Conservation (phyloP, 2,888 invertebrate species). For the Pachydiplax longipennis region DNA sequence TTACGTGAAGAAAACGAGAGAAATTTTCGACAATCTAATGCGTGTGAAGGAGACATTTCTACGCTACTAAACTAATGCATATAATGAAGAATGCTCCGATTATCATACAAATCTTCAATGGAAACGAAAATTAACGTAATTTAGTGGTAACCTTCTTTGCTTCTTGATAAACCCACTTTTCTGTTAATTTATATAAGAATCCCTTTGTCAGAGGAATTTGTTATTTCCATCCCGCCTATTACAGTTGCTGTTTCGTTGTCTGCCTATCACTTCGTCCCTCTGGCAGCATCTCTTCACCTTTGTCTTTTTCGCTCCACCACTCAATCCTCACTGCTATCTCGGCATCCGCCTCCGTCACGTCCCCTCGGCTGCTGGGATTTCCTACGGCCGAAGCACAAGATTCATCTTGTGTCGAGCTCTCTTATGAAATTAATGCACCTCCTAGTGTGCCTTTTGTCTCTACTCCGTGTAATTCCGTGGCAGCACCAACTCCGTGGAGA, state of each 20-base stretch:
- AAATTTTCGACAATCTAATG: too few species aligned
- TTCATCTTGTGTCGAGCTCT: slow-evolving; percentile 32
- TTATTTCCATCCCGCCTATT: not conserved
- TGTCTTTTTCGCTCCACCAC: not conserved
- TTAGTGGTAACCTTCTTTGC: too few species aligned
- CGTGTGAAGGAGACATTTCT: too few species aligned
- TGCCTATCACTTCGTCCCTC: not conserved
- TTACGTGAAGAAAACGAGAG: too few species aligned
- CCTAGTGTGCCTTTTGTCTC: slow-evolving; percentile 15
- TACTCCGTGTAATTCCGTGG: slow-evolving; percentile 31
- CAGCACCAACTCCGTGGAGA: not conserved
- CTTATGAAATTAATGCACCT: slow-evolving; percentile 40
- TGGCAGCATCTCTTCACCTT: not conserved
- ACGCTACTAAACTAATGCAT: too few species aligned
- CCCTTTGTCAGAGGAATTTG: too few species aligned
- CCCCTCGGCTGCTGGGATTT: not conserved
- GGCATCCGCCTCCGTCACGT: not conserved
- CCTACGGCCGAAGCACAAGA: slow-evolving; percentile 5
- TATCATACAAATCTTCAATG: too few species aligned
- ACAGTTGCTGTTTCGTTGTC: not conserved
- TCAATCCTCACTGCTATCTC: not conserved
- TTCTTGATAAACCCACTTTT: too few species aligned
- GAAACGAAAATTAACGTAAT: too few species aligned
- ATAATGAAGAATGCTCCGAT: too few species aligned
- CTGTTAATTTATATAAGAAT: too few species aligned